A percentile compares a stretch with the other conserved stretches of the same genome.
phyloP scores from a whole-genome alignment of 1,140 invertebrate genomes.

The Ceratina australensis region DNA sequence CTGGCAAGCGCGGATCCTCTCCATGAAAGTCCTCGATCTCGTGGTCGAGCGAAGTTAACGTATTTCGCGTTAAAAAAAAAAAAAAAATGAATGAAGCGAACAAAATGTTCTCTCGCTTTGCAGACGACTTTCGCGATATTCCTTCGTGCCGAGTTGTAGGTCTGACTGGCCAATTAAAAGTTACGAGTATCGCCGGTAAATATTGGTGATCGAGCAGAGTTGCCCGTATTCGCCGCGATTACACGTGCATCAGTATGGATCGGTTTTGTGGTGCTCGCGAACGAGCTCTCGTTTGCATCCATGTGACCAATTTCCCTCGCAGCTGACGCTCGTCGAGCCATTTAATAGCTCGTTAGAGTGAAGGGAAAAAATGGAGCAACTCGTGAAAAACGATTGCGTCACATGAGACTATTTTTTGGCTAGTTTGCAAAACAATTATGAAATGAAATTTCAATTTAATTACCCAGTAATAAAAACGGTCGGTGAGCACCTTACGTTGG shows the following conservation, averaged over 20 bases:
- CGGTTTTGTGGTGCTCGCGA: constrained; percentile 2
- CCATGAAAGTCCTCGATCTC: not conserved
- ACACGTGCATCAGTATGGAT: not conserved
- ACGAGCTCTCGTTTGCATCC: constrained; percentile 1
- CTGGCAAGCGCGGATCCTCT: not conserved
- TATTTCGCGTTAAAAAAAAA: not conserved
- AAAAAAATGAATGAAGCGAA: not conserved
- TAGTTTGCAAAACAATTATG: too few relatives aligned
- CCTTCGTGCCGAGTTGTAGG: not conserved
- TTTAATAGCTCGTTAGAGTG: constrained; percentile 27
- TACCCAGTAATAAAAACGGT: too few relatives aligned
- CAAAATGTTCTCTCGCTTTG: not conserved
- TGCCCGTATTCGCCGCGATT: not conserved
- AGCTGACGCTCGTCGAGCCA: constrained; percentile 31
- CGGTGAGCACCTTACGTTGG: not conserved
- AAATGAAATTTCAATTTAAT: too few relatives aligned
- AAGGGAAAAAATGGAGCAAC: constrained; percentile 4
- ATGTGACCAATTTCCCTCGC: constrained; percentile 25
- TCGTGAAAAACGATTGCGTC: not conserved
- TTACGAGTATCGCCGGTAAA: constrained; percentile 21
- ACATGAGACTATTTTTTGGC: too few relatives aligned
- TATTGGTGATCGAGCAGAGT: constrained; percentile 14
- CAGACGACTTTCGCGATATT: not conserved
- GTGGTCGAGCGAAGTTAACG: not conserved
- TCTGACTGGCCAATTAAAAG: constrained; percentile 26